A percentile compares a stretch with the other conserved stretches of the same genome.
Conservation (phyloP, 2,888 invertebrate species). For the Colletes collaris region DNA sequence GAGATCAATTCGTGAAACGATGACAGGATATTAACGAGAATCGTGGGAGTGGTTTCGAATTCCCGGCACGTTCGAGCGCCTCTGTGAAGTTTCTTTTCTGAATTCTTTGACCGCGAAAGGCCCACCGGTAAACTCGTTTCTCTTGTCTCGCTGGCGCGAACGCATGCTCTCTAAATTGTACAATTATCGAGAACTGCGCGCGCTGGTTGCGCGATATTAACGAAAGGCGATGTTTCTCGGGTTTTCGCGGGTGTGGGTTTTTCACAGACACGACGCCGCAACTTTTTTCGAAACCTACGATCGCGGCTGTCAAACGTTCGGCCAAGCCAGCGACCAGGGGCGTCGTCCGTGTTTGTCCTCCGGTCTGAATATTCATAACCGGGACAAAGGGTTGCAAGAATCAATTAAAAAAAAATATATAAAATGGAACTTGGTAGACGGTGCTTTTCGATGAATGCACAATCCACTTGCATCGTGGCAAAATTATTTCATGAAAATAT, state of each 20-base stretch:
- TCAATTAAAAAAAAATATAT: no score
- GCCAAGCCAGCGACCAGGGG: no score
- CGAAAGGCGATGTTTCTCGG: conserved; percentile 17
- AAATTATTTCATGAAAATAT: no score
- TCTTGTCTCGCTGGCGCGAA: conserved; percentile 41
- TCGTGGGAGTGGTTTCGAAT: conserved; percentile 45
- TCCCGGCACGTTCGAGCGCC: conserved; percentile 16
- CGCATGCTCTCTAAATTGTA: conserved; percentile 47
- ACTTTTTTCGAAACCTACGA: no score
- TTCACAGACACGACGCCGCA: no score
- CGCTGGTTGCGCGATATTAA: conserved; percentile 4
- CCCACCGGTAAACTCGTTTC: conserved; percentile 40
- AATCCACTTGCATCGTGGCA: no score
- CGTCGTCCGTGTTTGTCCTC: no score
- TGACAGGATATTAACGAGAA: conserved; percentile 23
- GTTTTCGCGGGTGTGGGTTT: neutral
- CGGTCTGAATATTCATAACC: no score
- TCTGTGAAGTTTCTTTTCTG: conserved; percentile 41
- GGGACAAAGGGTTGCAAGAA: no score
- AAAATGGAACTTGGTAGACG: no score
- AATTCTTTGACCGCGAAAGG: conserved; percentile 47
- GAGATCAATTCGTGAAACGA: conserved; percentile 30
- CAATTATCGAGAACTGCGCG: conserved; percentile 32
- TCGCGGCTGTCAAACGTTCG: no score
- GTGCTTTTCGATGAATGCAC: no score